phyloP scores from a whole-genome alignment of 2,113 vertebrate genomes.

The Kryptolebias marmoratus region DNA sequence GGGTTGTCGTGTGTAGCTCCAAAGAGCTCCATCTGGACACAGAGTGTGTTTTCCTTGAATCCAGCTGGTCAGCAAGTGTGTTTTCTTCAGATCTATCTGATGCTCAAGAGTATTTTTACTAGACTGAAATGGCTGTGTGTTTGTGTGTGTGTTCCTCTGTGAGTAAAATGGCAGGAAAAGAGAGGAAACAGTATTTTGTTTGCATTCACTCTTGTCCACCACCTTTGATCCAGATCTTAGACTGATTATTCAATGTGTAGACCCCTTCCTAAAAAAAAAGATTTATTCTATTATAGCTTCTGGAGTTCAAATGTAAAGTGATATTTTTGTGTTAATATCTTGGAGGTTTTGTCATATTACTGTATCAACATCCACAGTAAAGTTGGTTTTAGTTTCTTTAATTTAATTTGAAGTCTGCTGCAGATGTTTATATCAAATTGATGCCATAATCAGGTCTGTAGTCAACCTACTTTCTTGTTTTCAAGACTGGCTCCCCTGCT shows the following conservation, averaged over 20 bases:
- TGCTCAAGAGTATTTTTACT: conserved; percentile 33
- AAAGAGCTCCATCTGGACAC: conserved; percentile 62
- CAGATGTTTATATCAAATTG: background rate
- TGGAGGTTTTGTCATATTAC: background rate
- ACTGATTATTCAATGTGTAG: background rate
- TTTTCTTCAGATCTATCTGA: conserved; percentile 62
- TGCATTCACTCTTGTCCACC: background rate
- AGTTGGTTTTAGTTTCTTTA: background rate
- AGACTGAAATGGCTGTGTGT: conserved; percentile 7
- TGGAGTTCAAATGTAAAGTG: background rate
- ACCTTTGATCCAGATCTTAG: background rate
- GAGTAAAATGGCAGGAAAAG: background rate
- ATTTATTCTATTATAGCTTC: background rate
- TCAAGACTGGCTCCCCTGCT: background rate
- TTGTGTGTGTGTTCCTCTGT: conserved; percentile 1
- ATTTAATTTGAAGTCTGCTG: background rate
- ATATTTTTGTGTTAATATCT: background rate
- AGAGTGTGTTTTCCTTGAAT: conserved; percentile 45
- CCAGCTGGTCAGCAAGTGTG: conserved; percentile 66
- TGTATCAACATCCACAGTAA: background rate
- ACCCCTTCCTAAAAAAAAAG: background rate
- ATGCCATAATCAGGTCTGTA: background rate
- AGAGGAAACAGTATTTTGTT: too few relatives aligned
- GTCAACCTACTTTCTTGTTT: background rate
- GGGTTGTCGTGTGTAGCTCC: conserved; percentile 56